A percentile compares a stretch with the other conserved stretches of the same genome.
Evolutionary conservation across 1,140 invertebrate species (phyloP).

Genomic region (Micrasema longulum): DNA sequence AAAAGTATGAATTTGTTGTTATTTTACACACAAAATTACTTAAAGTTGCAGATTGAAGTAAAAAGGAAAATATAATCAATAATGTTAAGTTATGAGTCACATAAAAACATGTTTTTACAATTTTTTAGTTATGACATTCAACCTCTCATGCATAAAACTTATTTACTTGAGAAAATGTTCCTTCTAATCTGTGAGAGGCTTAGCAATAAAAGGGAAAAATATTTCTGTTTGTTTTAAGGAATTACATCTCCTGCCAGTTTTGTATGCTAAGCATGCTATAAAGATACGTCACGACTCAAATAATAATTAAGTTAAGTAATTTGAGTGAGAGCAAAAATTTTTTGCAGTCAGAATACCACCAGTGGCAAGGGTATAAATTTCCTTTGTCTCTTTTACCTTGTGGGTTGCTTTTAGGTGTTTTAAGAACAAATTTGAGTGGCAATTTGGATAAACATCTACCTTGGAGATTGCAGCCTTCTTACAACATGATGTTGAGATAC

Average conservation of each 20-base stretch:
- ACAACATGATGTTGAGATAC: conserved; percentile 26
- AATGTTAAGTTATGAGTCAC: too few relatives aligned
- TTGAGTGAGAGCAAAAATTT: not conserved
- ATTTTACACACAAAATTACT: too few relatives aligned
- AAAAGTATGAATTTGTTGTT: too few relatives aligned
- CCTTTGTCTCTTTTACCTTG: not conserved
- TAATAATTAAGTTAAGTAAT: conserved; percentile 10
- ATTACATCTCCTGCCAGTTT: conserved; percentile 34
- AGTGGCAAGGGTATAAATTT: not conserved
- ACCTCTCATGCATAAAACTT: too few relatives aligned
- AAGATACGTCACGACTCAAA: conserved; percentile 27
- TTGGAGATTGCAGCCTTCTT: conserved; percentile 26
- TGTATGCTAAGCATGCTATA: conserved; percentile 11
- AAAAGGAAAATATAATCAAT: too few relatives aligned
- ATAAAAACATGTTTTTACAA: too few relatives aligned
- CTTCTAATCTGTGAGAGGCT: conserved; percentile 24
- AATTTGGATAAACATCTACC: conserved; percentile 27
- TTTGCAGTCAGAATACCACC: too few relatives aligned
- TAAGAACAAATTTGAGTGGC: not conserved
- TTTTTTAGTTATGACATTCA: too few relatives aligned
- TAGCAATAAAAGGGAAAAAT: conserved; percentile 28
- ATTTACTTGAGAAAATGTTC: conserved; percentile 24
- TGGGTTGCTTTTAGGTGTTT: not conserved
- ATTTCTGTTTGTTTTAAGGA: conserved; percentile 32
- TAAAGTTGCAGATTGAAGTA: too few relatives aligned